phyloP scores from a whole-genome alignment of 2,888 invertebrate species.

The Lamellibrachia columna region DNA sequence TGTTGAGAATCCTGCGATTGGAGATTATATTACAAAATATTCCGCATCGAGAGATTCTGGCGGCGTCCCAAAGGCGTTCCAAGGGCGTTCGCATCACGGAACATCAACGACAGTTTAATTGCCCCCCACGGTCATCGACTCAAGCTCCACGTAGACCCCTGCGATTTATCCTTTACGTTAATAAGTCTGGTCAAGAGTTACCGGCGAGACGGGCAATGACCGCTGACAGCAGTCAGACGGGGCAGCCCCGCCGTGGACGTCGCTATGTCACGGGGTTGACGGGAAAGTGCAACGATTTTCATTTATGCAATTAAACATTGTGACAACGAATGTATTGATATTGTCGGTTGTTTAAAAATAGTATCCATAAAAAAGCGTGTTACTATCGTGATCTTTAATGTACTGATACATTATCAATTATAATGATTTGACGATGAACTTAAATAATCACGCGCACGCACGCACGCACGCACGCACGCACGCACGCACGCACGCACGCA shows the following conservation, averaged over 20 bases:
- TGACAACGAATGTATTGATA: too few relatives aligned
- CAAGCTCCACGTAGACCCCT: background rate
- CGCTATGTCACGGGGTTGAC: background rate
- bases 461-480: slow-evolving; percentile 9
- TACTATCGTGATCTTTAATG: too few relatives aligned
- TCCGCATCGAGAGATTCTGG: background rate
- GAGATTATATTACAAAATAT: background rate
- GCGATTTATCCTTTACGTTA: background rate
- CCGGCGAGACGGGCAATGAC: background rate
- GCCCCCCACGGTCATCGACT: background rate
- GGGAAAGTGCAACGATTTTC: too few relatives aligned
- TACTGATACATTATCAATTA: too few relatives aligned
- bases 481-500: background rate
- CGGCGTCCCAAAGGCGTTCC: background rate
- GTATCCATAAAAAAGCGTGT: too few relatives aligned
- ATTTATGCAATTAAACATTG: too few relatives aligned
- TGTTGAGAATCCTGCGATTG: background rate
- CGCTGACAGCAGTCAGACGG: background rate
- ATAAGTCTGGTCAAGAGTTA: background rate
- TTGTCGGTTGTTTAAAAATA: too few relatives aligned
- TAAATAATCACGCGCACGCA: background rate
- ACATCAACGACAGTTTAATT: background rate
- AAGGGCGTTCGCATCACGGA: background rate
- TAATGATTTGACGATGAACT: too few relatives aligned
- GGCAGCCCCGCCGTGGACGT: background rate